A percentile compares a stretch with the other conserved stretches of the same genome.
These are phyloP conservation scores for Melanostigma gelatinosum DNA, from an alignment of 2,113 vertebrate species.

Conservation along the genomic window DNA sequence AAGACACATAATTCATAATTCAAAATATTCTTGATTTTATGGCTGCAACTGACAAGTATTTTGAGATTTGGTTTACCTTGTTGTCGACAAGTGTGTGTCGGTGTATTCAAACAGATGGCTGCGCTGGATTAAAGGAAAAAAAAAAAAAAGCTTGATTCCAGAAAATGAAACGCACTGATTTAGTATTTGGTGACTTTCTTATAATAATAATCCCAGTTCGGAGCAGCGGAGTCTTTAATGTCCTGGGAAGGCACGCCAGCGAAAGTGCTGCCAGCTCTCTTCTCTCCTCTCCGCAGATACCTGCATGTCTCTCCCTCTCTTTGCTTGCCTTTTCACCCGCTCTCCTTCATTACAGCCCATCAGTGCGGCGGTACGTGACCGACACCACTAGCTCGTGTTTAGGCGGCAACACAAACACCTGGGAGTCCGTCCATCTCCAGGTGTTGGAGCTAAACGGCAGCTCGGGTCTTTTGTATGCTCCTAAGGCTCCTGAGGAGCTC, in stretches of 20 bases:
- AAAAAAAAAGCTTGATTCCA: background rate
- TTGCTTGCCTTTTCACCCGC: conserved; percentile 19
- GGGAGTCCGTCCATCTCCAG: conserved; percentile 33
- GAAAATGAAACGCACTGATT: background rate
- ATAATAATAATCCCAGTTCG: conserved; percentile 77
- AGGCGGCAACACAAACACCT: conserved; percentile 57
- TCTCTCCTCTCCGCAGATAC: conserved; percentile 48
- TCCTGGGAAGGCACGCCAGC: conserved; percentile 71
- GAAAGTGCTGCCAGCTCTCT: conserved; percentile 56
- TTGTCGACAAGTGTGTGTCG: background rate
- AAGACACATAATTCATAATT: too few relatives aligned
- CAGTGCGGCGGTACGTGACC: conserved; percentile 39
- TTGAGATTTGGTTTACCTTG: too few relatives aligned
- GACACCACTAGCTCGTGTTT: conserved; percentile 31
- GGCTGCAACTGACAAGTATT: too few relatives aligned
- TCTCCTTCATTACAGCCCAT: conserved; percentile 55
- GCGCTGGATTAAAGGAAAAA: background rate
- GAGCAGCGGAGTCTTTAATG: conserved; percentile 69
- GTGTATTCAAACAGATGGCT: background rate
- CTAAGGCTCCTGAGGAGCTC: background rate
- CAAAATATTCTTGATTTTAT: too few relatives aligned
- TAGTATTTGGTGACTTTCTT: background rate
- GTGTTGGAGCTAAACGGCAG: conserved; percentile 27
- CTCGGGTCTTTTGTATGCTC: conserved; percentile 20
- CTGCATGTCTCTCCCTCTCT: conserved; percentile 34